These are phyloP conservation scores for Tetheella fluctuosa DNA, from an alignment of 2,888 invertebrate species.

Conservation along the genomic window DNA sequence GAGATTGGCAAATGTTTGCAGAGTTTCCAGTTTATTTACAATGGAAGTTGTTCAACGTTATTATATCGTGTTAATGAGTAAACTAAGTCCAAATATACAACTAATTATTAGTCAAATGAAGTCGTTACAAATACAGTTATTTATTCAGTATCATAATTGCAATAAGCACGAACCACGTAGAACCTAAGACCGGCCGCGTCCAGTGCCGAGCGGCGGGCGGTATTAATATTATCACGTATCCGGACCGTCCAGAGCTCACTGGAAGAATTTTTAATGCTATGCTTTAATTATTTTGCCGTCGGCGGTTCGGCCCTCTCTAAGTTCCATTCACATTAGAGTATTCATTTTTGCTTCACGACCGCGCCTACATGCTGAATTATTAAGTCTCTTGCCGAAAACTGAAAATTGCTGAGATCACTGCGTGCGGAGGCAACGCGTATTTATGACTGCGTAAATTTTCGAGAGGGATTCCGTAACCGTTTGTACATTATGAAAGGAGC, in stretches of 20 bases:
- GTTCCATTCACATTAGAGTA: constrained; percentile 83
- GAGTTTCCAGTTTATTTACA: neutral
- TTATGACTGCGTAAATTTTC: constrained; percentile 75
- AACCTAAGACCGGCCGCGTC: constrained; percentile 43
- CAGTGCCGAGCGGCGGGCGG: constrained; percentile 32
- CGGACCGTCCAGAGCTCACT: constrained; percentile 71
- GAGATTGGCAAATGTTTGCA: neutral
- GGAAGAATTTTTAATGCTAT: constrained; percentile 83
- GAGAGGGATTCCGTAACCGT: constrained; percentile 74
- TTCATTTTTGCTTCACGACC: constrained; percentile 73
- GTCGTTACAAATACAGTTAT: constrained; percentile 8
- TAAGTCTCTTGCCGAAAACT: constrained; percentile 75
- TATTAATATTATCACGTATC: constrained; percentile 84
- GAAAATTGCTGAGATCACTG: constrained; percentile 77
- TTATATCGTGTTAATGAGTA: neutral
- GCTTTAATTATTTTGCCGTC: constrained; percentile 82
- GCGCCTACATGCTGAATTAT: constrained; percentile 47
- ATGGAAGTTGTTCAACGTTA: neutral
- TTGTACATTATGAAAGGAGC: constrained; percentile 79
- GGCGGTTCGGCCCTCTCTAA: constrained; percentile 59
- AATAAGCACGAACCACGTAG: constrained; percentile 12
- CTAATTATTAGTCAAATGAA: constrained; percentile 5
- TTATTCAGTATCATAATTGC: constrained; percentile 14
- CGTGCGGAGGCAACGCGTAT: constrained; percentile 60
- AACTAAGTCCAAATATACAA: neutral